Evolutionary conservation across 2,113 vertebrate species (phyloP), one percentile per base, ranked within the genome.

Genomic region (Crotalus helleri): DNA sequence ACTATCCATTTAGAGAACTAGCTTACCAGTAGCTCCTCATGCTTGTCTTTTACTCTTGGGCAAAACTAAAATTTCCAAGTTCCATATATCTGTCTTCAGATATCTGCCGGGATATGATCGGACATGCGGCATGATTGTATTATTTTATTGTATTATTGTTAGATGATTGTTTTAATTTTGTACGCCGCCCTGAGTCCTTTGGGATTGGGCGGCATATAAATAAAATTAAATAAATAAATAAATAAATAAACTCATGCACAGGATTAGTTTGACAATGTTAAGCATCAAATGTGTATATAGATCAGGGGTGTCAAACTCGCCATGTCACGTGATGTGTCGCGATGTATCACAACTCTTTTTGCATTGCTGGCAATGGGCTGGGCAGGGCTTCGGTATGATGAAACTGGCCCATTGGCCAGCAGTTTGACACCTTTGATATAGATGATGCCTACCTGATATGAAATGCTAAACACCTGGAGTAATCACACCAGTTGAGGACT

Each of bases 401-500:
- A 8, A 59, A 26, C 8, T 9, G 23, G 58, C 9, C 17, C 17
- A 5, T 4, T 1, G 15, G 55, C 58, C 0, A 1, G 0, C 8
- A 24, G 8, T 59, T 59, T 59, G 23, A 59, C 58, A 59, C 23
- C 58, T 21, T 7, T 59, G 58, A 59, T 24, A 26, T 81, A 39
- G n/a, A 81, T 81, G n/a, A 39, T 39, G 33, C 15, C 69, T 81
- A 81, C n/a, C 69, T 81, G 69, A 21, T 19, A 6, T 9, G 17
- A 81, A 39, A 33, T 74, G n/a, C 2, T 39, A 15, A 33, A 33
- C 17, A 39, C 29, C 69, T 39, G 69, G 15, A 81, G 33, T 39
- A 39, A 81, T 19, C 69, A 81, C 39, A 6, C 17, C 69, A 39
- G 33, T 19, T 33, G n/a, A 39, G 33, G 0, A 17, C 2, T 39